These are phyloP conservation scores for Anoplolepis gracilipes DNA, from an alignment of 1,140 invertebrate genomes.

Conservation along the genomic window DNA sequence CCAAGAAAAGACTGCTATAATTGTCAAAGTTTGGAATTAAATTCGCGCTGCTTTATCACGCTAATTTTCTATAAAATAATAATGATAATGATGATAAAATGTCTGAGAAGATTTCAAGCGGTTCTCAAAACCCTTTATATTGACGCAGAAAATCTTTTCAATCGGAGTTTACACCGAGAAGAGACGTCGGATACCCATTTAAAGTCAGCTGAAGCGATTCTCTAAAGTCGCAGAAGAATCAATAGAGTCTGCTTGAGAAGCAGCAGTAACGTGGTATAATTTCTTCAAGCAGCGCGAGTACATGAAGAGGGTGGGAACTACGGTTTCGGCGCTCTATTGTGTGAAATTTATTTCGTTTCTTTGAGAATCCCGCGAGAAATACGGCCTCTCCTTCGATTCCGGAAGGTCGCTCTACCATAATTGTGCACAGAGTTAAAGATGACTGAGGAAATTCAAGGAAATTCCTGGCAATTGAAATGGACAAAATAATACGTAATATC, in stretches of 20 bases:
- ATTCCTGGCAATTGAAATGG: neutral
- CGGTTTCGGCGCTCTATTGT: slow-evolving; percentile 56
- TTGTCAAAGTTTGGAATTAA: neutral
- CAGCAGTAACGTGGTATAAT: slow-evolving; percentile 52
- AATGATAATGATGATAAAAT: slow-evolving; percentile 5
- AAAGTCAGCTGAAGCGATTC: slow-evolving; percentile 44
- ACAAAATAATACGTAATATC: neutral
- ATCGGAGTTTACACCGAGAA: slow-evolving; percentile 19
- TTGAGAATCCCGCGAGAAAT: slow-evolving; percentile 16
- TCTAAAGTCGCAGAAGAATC: slow-evolving; percentile 37
- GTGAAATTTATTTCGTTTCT: slow-evolving; percentile 59
- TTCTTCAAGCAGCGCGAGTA: slow-evolving; percentile 31
- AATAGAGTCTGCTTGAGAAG: slow-evolving; percentile 54
- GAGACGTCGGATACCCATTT: slow-evolving; percentile 43
- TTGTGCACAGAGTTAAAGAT: neutral
- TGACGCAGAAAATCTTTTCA: slow-evolving; percentile 32
- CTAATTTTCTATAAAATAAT: neutral
- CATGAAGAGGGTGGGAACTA: slow-evolving; percentile 53
- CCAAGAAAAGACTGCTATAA: neutral
- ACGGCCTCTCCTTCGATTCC: neutral
- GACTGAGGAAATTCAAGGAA: neutral
- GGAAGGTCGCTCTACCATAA: neutral
- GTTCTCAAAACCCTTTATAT: slow-evolving; percentile 23
- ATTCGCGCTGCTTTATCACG: neutral
- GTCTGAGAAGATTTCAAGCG: slow-evolving; percentile 1